Evolutionary conservation across 2,888 invertebrate species (phyloP), one percentile per base, ranked within the genome.

Genomic region (Acheta domesticus): DNA sequence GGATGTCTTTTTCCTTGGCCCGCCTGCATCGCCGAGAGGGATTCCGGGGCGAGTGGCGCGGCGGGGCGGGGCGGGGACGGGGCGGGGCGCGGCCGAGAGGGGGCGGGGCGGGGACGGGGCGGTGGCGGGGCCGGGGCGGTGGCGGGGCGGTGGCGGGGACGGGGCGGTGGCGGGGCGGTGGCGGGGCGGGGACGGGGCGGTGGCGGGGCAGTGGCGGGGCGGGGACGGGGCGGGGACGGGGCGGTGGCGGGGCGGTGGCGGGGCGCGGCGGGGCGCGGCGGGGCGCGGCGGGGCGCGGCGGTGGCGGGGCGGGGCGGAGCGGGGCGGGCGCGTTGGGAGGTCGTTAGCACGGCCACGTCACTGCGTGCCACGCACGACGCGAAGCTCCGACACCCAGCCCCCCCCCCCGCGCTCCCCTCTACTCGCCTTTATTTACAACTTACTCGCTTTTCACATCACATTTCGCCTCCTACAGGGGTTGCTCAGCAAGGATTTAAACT

Each of bases 321-420:
- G 62, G 16, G 62, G 14, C 62, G n/a, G 62, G 14, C 62, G n/a
- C 62, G 62, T 36, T 36, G n/a, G 62, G 62, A 62, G 62, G 62
- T 62, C 62, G 62, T 62, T 62, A 62, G 62, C 62, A 62, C 62
- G 62, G 62, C 62, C 62, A 62, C 62, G 62, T 62, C 62, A 62
- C 16, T 62, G 62, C 62, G 62, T n/a, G 62, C n/a, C 62, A 62
- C 62, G 62, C 62, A 62, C 62, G 62, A 14, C 16, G n/a, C 14
- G 62, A 2, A 2, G n/a, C 62, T 12, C 16, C 62, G 62, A 8
- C 12, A 62, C 36, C 36, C 36, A 36, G 36, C 36, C 36, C 36
- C 36, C 2, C 23, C 3, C 23, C 2, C 23, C n/a, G n/a, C 23
- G 4, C 23, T 36, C 4, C 8, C 8, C 5, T 8, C 36, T 36